Evolutionary conservation across 2,888 invertebrate species (phyloP).

Genomic region (Lypha dubia): DNA sequence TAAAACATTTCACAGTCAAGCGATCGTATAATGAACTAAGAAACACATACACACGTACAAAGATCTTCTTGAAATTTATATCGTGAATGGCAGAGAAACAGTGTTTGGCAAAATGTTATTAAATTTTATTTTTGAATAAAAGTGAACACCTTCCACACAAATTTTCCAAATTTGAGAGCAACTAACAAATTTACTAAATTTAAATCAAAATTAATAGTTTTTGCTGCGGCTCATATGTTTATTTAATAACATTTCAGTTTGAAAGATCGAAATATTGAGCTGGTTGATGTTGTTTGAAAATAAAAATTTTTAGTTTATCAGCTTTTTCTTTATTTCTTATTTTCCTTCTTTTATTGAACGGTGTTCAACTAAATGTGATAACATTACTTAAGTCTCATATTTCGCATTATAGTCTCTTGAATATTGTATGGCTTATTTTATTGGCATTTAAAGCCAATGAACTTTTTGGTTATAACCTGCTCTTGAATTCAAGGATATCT

Average conservation of each 20-base stretch:
- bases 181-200: no score
- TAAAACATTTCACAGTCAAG: neutral
- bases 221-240: no score
- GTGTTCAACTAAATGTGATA: neutral
- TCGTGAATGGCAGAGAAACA: no score
- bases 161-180: no score
- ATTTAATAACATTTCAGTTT: no score
- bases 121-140: no score
- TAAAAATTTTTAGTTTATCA: neutral
- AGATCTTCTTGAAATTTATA: no score
- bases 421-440: neutral
- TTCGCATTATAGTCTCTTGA: neutral
- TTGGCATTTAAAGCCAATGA: slow-evolving; percentile 45
- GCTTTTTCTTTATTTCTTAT: neutral
- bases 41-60: no score
- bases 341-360: no score
- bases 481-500: slow-evolving; percentile 60
- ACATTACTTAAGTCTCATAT: neutral
- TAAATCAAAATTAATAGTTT: no score
- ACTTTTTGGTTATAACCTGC: slow-evolving; percentile 46
- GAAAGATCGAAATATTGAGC: neutral
- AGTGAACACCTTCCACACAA: no score
- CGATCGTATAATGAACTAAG: neutral
- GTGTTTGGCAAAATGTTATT: no score
- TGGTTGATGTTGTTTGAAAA: neutral